Base-by-base conservation (phyloP, 2,888 invertebrate genomes). In the Drosophila recens region DNA sequence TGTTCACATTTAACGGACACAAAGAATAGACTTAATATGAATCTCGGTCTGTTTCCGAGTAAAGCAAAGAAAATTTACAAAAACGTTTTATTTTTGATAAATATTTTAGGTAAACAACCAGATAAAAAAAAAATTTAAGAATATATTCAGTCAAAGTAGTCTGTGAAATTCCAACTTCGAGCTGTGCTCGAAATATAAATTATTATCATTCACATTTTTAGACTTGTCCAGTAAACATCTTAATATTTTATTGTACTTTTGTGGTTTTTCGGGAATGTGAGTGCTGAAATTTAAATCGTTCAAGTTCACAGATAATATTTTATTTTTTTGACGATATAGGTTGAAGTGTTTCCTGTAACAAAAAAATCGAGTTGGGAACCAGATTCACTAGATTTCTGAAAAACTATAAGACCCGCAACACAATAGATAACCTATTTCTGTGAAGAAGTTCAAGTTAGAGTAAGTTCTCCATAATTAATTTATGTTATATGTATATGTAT, bases 231-330 rank as follows among this genome's bases (percentile, higher is more conserved):
- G n/a, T 63, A 36, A 68, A 61, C 43, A 58, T 15, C 15, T 17
- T 13, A 13, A 6, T 10, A 10, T 36, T 74, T 48, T 68, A n/a
- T 42, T 72, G 11, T 42, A 52, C 17, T 36, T 36, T 53, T 72
- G 33, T n/a, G 27, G 6, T 30, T 67, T 46, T 11, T 43, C n/a
- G 36, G 45, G 42, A 15, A 38, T 52, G 73, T 72, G 4, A 72
- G 67, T 38, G n/a, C 23, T 33, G 1, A 9, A 51, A 36, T 15
- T 36, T 3, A 3, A 30, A 23, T n/a, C 20, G 0, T 15, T 36
- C n/a, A 5, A n/a, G 38, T 1, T 34, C 6, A 33, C 0, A n/a
- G 27, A 27, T 15, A 33, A 49, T 10, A 33, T 49, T 23, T 34
- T 45, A 1, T n/a, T n/a, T n/a, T 4, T n/a, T n/a, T n/a, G n/a